Percentiles rank a stretch among this genome's conserved stretches.
phyloP scores from a whole-genome alignment of 2,888 invertebrate species.

The Ligdia adustata region DNA sequence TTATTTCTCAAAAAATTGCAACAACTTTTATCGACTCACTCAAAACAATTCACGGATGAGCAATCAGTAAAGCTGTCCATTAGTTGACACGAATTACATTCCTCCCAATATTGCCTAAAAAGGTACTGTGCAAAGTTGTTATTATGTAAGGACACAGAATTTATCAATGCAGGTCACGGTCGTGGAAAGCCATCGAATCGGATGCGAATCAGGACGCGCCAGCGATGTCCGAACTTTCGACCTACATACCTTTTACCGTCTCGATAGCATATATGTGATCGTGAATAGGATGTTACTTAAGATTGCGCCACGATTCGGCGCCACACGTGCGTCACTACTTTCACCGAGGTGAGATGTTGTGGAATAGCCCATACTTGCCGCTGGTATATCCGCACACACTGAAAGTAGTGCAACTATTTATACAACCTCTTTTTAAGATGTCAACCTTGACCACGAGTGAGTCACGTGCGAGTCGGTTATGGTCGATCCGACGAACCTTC shows the following conservation, averaged over 20 bases:
- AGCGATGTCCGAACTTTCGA: slow-evolving; percentile 4
- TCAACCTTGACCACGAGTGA: slow-evolving; percentile 18
- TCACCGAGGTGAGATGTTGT: slow-evolving; percentile 17
- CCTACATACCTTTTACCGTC: background rate
- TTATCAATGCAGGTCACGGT: too few relatives aligned
- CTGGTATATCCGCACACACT: background rate
- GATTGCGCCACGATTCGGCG: slow-evolving; percentile 16
- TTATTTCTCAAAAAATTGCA: too few relatives aligned
- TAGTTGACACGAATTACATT: background rate
- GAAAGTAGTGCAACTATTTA: too few relatives aligned
- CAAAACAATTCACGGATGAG: background rate
- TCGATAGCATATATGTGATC: background rate
- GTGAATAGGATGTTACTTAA: slow-evolving; percentile 24
- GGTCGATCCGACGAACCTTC: too few relatives aligned
- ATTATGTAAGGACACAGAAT: too few relatives aligned
- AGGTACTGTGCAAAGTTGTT: too few relatives aligned
- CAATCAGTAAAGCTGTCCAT: background rate
- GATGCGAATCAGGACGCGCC: slow-evolving; percentile 4
- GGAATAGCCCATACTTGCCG: background rate
- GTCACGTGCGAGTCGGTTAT: too few relatives aligned
- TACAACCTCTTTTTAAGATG: slow-evolving; percentile 13
- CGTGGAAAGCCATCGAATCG: background rate
- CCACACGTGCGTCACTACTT: slow-evolving; percentile 26
- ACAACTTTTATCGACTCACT: background rate
- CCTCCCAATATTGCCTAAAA: too few relatives aligned